These are phyloP conservation scores for Oegoconia quadripuncta DNA, from an alignment of 2,888 invertebrate genomes.

Conservation along the genomic window DNA sequence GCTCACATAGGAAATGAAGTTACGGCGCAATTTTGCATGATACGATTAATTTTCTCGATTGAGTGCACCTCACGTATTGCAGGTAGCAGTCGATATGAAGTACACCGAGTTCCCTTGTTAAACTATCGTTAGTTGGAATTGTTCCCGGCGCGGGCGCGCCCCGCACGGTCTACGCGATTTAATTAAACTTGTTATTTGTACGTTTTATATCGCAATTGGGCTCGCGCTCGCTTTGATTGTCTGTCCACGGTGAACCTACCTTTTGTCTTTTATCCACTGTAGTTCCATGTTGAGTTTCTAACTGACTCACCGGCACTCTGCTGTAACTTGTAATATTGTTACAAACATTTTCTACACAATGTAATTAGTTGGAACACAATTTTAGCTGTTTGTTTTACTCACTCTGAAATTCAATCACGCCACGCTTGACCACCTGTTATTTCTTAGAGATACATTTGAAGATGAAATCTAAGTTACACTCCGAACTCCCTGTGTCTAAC, in stretches of 20 bases:
- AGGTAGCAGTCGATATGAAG: slow-evolving; percentile 58
- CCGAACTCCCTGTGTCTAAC: too few relatives aligned
- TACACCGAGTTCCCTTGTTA: slow-evolving; percentile 68
- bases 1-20: slow-evolving; percentile 21
- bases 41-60: slow-evolving; percentile 43
- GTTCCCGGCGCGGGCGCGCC: slow-evolving; percentile 44
- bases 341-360: slow-evolving; percentile 2
- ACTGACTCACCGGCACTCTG: background rate
- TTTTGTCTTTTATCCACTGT: slow-evolving; percentile 8
- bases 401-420: too few relatives aligned
- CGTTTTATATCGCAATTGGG: slow-evolving; percentile 73
- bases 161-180: slow-evolving; percentile 64
- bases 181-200: slow-evolving; percentile 78
- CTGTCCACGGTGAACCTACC: slow-evolving; percentile 29
- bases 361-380: background rate
- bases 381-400: background rate
- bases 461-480: too few relatives aligned
- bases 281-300: slow-evolving; percentile 1
- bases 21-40: slow-evolving; percentile 25
- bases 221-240: slow-evolving; percentile 64
- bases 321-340: slow-evolving; percentile 1
- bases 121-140: slow-evolving; percentile 69
- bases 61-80: slow-evolving; percentile 48
- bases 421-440: too few relatives aligned
- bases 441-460: too few relatives aligned